A percentile compares a stretch with the other conserved stretches of the same genome.
Conservation (phyloP, 2,888 invertebrate genomes). For the Kuschelorhynchus macadamiae region DNA sequence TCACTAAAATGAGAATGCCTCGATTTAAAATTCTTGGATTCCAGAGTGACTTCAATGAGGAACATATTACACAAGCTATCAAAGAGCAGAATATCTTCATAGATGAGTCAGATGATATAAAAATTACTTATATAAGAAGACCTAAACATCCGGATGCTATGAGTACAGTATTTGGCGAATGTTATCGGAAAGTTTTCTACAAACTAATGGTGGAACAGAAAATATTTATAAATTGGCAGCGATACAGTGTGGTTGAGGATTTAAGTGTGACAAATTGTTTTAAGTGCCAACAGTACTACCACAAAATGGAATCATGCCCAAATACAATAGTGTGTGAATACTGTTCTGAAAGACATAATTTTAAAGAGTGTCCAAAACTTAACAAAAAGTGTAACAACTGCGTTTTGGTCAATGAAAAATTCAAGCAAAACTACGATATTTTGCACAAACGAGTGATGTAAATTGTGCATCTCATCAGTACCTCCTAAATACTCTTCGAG, state of each 20-base stretch:
- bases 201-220: too few species aligned
- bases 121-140: neutral
- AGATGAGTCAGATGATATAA: neutral
- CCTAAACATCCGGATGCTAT: neutral
- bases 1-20: neutral
- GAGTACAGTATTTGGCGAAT: too few species aligned
- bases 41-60: neutral
- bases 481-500: too few species aligned
- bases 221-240: too few species aligned
- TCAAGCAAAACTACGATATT: neutral
- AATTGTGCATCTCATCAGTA: neutral
- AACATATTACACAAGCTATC: too few species aligned
- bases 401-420: neutral
- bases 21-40: constrained; percentile 1
- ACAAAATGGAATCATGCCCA: neutral
- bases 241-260: too few species aligned
- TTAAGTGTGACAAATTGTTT: neutral
- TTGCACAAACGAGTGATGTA: neutral
- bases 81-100: neutral
- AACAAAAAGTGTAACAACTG: neutral
- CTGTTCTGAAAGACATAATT: neutral
- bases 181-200: too few species aligned
- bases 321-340: neutral
- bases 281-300: neutral
- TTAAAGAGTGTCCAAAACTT: neutral